phyloP scores from a whole-genome alignment of 2,797 vertebrate species.

The Sitta carolinensis region DNA sequence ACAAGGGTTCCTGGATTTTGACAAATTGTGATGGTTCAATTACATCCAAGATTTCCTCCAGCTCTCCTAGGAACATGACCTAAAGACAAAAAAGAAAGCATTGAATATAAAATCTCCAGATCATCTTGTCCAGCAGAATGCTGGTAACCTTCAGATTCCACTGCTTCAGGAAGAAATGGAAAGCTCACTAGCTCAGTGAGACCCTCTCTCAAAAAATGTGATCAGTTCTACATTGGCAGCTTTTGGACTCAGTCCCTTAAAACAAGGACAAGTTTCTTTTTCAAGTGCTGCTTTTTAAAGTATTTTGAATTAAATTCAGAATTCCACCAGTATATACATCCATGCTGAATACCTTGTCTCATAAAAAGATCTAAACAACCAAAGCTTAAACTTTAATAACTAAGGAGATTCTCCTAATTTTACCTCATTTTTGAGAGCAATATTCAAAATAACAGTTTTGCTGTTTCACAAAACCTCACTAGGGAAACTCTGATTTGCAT shows the following conservation, averaged over 20 bases:
- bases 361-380: neutral
- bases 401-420: neutral
- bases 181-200: neutral
- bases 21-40: slow-evolving; percentile 98
- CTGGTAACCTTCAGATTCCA: neutral
- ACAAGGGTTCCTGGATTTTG: slow-evolving; percentile 98
- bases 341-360: neutral
- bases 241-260: neutral
- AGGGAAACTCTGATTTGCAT: neutral
- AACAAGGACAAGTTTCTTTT: neutral
- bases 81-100: slow-evolving; percentile 56
- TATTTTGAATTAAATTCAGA: neutral
- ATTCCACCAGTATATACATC: neutral
- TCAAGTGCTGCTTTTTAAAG: neutral
- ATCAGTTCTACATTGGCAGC: neutral
- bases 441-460: neutral
- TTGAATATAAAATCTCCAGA: neutral
- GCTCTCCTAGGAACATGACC: slow-evolving; percentile 98
- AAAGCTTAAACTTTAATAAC: neutral
- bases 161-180: neutral
- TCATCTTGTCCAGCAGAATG: neutral
- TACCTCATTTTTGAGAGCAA: neutral
- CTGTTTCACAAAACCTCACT: neutral
- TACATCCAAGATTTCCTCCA: slow-evolving; percentile 98
- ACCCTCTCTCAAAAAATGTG: neutral